Conservation (phyloP, 2,113 vertebrate species). For the Oreochromis niloticus region DNA sequence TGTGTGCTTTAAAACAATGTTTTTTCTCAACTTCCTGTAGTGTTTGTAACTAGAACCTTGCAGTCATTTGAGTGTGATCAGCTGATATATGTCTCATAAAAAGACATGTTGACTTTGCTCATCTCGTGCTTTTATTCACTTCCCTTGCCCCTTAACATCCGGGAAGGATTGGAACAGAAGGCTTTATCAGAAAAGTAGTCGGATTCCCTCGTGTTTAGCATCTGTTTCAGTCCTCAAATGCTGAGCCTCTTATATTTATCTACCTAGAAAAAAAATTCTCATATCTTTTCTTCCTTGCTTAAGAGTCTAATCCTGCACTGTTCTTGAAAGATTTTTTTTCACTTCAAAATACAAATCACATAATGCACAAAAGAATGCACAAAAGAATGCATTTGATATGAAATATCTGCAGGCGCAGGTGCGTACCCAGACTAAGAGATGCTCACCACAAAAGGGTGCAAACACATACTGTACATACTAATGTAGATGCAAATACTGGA, state of each 20-base stretch:
- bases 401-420: slow-evolving; percentile 14
- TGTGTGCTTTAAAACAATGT: neutral
- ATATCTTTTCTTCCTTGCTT: neutral
- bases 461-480: neutral
- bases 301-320: slow-evolving; percentile 8
- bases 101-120: neutral
- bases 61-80: neutral
- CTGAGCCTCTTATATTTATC: slow-evolving; percentile 28
- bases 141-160: neutral
- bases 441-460: neutral
- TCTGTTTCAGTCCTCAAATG: neutral
- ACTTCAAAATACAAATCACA: neutral
- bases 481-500: neutral
- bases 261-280: neutral
- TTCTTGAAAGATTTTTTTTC: neutral
- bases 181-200: neutral
- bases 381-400: slow-evolving; percentile 7
- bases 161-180: neutral
- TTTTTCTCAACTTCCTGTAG: neutral
- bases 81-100: neutral
- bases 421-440: neutral
- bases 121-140: neutral
- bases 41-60: neutral
- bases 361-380: neutral
- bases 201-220: neutral